phyloP scores from a whole-genome alignment of 2,888 invertebrate genomes.

The Microchrysa polita region DNA sequence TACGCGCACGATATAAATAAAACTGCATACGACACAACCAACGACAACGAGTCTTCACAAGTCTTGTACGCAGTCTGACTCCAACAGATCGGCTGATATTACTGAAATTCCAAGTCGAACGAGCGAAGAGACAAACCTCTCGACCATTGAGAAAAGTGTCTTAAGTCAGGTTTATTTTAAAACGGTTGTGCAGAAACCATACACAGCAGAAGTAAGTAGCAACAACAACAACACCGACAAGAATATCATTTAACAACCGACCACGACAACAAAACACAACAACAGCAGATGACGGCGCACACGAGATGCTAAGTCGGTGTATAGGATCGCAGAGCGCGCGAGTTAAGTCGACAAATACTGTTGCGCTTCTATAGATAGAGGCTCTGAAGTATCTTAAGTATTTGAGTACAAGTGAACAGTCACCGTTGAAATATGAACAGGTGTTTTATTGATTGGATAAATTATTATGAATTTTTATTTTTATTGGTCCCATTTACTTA shows the following conservation, averaged over 20 bases:
- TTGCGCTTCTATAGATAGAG: not conserved
- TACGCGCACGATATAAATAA: slow-evolving; percentile 32
- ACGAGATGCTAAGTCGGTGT: slow-evolving; percentile 25
- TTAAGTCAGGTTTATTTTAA: slow-evolving; percentile 50
- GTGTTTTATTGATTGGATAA: slow-evolving; percentile 1
- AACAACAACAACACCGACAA: slow-evolving; percentile 14
- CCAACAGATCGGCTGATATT: slow-evolving; percentile 46
- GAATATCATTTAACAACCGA: not conserved
- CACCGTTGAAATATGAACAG: slow-evolving; percentile 13
- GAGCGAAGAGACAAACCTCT: slow-evolving; percentile 43
- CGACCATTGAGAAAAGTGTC: slow-evolving; percentile 47
- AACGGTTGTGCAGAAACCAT: slow-evolving; percentile 49
- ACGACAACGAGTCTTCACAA: slow-evolving; percentile 13
- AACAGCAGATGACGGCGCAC: slow-evolving; percentile 39
- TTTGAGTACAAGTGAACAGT: slow-evolving; percentile 17
- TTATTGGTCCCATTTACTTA: too few species aligned
- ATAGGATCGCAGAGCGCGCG: too few species aligned
- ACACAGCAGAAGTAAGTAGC: slow-evolving; percentile 5
- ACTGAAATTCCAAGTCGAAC: slow-evolving; percentile 41
- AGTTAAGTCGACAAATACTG: slow-evolving; percentile 7
- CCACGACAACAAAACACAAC: not conserved
- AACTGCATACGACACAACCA: too few species aligned
- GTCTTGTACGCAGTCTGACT: slow-evolving; percentile 45
- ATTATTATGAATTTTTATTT: not conserved
- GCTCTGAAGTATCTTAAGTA: slow-evolving; percentile 7